These are phyloP conservation scores for Syngnathus typhle DNA, from an alignment of 2,113 vertebrate species.

Conservation along the genomic window DNA sequence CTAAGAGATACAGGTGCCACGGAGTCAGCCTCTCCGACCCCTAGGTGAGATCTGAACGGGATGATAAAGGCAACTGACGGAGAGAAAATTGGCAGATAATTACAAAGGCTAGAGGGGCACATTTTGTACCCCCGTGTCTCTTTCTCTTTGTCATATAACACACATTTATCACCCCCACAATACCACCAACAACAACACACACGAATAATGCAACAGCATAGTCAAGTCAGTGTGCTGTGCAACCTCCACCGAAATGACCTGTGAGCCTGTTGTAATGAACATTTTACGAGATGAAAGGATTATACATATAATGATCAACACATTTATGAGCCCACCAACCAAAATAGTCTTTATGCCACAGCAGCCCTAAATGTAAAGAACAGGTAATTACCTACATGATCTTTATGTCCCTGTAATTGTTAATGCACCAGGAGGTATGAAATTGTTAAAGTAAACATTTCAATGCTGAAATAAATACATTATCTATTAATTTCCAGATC, in stretches of 20 bases:
- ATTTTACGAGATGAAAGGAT: background rate
- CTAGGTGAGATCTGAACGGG: constrained; percentile 67
- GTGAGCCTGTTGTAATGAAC: constrained; percentile 17
- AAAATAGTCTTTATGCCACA: background rate
- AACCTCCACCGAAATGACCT: constrained; percentile 31
- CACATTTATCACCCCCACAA: constrained; percentile 15
- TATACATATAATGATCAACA: background rate
- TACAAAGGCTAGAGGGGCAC: constrained; percentile 63
- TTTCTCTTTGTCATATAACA: constrained; percentile 41
- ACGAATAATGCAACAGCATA: constrained; percentile 21
- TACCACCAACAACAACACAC: constrained; percentile 2
- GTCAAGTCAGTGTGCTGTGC: constrained; percentile 28
- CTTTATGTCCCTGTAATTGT: background rate
- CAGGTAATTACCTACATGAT: background rate
- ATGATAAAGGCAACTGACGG: constrained; percentile 68
- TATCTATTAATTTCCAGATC: no score
- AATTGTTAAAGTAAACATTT: no score
- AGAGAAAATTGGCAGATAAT: constrained; percentile 72
- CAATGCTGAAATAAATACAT: no score
- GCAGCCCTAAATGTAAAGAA: background rate
- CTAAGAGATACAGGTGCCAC: constrained; percentile 57
- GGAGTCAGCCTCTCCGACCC: constrained; percentile 60
- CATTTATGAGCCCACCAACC: background rate
- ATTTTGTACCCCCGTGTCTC: constrained; percentile 52
- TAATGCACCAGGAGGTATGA: no score